phyloP scores from a whole-genome alignment of 2,113 vertebrate species.

The Lepisosteus oculatus region DNA sequence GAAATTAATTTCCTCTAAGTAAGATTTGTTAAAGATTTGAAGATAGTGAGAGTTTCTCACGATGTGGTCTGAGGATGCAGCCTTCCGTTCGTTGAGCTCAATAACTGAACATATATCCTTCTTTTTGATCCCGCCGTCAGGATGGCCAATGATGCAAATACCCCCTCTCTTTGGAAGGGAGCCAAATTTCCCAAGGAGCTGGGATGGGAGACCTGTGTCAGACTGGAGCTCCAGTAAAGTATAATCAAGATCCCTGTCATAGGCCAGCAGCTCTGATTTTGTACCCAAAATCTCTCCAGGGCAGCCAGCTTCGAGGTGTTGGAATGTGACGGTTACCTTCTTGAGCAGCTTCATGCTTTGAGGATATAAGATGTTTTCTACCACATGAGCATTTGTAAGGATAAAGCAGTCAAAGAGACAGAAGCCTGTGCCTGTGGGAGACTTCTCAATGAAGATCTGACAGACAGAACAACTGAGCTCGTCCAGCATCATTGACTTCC shows the following conservation, averaged over 20 bases:
- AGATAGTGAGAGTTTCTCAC: background rate
- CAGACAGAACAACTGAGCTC: slow-evolving; percentile 23
- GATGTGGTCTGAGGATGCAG: background rate
- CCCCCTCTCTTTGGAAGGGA: background rate
- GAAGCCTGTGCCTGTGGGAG: slow-evolving; percentile 19
- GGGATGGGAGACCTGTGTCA: background rate
- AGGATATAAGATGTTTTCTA: background rate
- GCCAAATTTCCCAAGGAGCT: background rate
- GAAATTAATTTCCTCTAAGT: background rate
- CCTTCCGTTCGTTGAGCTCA: fast-evolving
- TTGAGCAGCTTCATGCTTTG: background rate
- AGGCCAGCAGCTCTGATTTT: background rate
- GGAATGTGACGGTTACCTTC: slow-evolving; percentile 1
- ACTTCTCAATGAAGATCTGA: background rate
- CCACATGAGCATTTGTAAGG: slow-evolving; percentile 36
- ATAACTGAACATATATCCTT: slow-evolving; percentile 42
- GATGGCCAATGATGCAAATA: slow-evolving; percentile 54
- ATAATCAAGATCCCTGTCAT: slow-evolving; percentile 22
- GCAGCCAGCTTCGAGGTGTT: background rate
- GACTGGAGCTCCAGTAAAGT: slow-evolving; percentile 26
- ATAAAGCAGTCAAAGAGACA: slow-evolving; percentile 23
- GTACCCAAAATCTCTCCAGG: background rate
- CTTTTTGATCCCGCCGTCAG: slow-evolving; percentile 30
- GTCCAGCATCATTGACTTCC: slow-evolving; percentile 16
- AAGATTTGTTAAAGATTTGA: background rate